phyloP scores from a whole-genome alignment of 1,140 invertebrate genomes.

The Drosophila miranda region DNA sequence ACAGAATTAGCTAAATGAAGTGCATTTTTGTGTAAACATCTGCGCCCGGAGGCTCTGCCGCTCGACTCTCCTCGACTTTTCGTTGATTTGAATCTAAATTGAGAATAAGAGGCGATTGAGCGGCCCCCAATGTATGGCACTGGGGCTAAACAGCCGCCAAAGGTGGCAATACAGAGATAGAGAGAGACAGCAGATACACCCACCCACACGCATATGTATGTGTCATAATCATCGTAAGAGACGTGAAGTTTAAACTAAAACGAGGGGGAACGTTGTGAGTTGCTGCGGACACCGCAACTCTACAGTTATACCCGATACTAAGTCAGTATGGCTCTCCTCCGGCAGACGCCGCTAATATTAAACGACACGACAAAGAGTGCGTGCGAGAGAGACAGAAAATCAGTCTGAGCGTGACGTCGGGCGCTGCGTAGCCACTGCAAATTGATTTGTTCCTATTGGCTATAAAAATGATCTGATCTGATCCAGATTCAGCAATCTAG shows the following conservation, averaged over 20 bases:
- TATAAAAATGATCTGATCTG: too few relatives aligned
- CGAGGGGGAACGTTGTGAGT: too few relatives aligned
- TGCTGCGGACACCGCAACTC: too few relatives aligned
- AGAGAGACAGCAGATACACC: not conserved
- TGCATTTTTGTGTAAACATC: conserved; percentile 74
- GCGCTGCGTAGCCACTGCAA: too few relatives aligned
- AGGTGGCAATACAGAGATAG: conserved; percentile 17
- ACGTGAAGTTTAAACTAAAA: conserved; percentile 75
- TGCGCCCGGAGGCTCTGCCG: conserved; percentile 33
- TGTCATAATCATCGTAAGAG: conserved; percentile 76
- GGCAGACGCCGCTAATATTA: too few relatives aligned
- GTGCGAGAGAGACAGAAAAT: too few relatives aligned
- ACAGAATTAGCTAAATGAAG: conserved; percentile 55
- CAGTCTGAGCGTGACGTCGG: too few relatives aligned
- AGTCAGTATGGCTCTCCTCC: too few relatives aligned
- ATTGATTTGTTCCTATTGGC: too few relatives aligned
- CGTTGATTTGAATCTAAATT: conserved; percentile 61
- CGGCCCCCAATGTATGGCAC: conserved; percentile 26
- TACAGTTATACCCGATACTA: too few relatives aligned
- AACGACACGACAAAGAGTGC: too few relatives aligned
- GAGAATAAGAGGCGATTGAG: conserved; percentile 52
- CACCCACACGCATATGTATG: conserved; percentile 31
- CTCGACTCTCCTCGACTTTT: conserved; percentile 1
- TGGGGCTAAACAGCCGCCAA: conserved; percentile 41
- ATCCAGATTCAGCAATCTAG: too few relatives aligned